These are phyloP conservation scores for Jaculus jaculus DNA, from an alignment of 2,113 vertebrate genomes.

Conservation along the genomic window DNA sequence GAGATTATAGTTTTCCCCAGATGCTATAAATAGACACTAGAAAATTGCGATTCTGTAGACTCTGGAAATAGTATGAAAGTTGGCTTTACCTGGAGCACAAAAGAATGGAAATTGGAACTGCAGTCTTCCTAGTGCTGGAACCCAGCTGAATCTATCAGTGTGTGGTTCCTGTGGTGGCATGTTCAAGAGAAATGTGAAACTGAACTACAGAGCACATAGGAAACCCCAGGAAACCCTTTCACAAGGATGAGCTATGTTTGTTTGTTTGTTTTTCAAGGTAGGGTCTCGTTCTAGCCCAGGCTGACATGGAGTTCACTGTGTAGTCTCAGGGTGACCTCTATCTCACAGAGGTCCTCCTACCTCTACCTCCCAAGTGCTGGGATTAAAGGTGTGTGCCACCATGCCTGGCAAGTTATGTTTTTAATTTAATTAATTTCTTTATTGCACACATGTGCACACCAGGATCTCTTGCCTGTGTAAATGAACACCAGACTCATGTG, in stretches of 20 bases:
- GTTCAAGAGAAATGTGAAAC: neutral
- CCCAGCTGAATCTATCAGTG: neutral
- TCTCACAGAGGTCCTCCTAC: too few species aligned
- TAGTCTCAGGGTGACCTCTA: too few species aligned
- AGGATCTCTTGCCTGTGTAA: too few species aligned
- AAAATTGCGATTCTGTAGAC: neutral
- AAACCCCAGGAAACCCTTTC: neutral
- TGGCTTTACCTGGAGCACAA: neutral
- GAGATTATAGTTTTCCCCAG: neutral
- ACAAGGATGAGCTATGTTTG: neutral
- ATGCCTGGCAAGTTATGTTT: too few species aligned
- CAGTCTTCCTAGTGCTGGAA: neutral
- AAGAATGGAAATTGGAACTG: neutral
- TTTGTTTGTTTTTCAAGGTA: too few species aligned
- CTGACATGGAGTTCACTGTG: too few species aligned
- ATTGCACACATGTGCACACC: too few species aligned
- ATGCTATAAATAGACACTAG: neutral
- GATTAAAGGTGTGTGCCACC: too few species aligned
- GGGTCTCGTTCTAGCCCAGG: too few species aligned
- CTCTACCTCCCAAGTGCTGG: too few species aligned
- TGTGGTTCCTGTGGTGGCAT: neutral
- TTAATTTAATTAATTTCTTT: too few species aligned
- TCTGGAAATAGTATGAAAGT: neutral
- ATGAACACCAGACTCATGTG: too few species aligned
- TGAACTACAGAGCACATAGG: neutral